These are phyloP conservation scores for Archaeoteleia sp. DNA, from an alignment of 2,888 invertebrate genomes.

Conservation along the genomic window DNA sequence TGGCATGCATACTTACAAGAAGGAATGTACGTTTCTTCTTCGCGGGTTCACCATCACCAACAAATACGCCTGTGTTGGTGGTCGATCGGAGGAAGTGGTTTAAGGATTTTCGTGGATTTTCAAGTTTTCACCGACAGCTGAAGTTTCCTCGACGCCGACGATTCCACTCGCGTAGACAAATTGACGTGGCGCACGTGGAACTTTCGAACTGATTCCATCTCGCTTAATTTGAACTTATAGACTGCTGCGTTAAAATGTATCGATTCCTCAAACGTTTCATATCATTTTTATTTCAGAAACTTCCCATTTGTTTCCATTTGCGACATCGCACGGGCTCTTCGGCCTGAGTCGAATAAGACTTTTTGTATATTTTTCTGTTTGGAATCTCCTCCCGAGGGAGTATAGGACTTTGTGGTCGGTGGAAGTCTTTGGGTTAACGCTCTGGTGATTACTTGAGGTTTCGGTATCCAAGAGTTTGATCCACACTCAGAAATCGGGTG, in stretches of 20 bases:
- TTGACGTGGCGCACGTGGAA: conserved; percentile 6
- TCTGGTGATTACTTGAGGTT: no score
- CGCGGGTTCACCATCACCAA: conserved; percentile 18
- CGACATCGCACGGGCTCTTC: no score
- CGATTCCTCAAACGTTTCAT: not conserved
- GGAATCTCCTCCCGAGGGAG: no score
- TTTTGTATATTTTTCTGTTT: no score
- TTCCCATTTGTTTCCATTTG: no score
- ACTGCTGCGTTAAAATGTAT: not conserved
- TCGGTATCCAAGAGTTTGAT: no score
- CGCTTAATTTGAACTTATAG: conserved; percentile 11
- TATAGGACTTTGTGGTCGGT: no score
- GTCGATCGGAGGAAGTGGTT: conserved; percentile 23
- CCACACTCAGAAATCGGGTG: no score
- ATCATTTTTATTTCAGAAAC: not conserved
- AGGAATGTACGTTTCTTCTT: conserved; percentile 43
- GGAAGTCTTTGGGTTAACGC: no score
- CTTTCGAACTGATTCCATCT: conserved; percentile 10
- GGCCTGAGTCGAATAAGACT: no score
- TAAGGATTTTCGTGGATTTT: conserved; percentile 34
- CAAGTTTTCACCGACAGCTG: conserved; percentile 23
- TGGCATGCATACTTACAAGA: conserved; percentile 55
- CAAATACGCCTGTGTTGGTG: conserved; percentile 16
- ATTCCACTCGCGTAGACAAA: conserved; percentile 15
- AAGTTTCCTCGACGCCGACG: conserved; percentile 14